Evolutionary conservation across 2,797 vertebrate genomes (phyloP).

Genomic region (Thaleichthys pacificus): DNA sequence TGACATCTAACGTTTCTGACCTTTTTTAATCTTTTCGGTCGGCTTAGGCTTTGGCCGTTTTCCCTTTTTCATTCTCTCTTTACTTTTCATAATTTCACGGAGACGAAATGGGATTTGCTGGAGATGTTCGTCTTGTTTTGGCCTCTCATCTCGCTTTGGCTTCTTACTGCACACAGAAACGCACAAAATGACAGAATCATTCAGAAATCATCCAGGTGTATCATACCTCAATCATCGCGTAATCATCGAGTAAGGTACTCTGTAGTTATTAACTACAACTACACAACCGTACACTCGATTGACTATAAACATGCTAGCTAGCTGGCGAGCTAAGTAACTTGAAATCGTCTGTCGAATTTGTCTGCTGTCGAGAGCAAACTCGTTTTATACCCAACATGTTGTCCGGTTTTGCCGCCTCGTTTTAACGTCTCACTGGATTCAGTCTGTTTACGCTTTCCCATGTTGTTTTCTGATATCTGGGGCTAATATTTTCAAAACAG

Average conservation of each 20-base stretch:
- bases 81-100: conserved; percentile 88
- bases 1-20: conserved; percentile 35
- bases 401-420: conserved; percentile 27
- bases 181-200: background rate
- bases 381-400: conserved; percentile 48
- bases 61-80: conserved; percentile 76
- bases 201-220: background rate
- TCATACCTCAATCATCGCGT: background rate
- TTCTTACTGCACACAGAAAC: conserved; percentile 57
- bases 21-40: conserved; percentile 58
- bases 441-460: conserved; percentile 64
- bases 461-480: conserved; percentile 21
- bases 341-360: no score
- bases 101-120: conserved; percentile 88
- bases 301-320: background rate
- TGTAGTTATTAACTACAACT: background rate
- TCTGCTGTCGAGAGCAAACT: background rate
- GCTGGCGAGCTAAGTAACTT: background rate
- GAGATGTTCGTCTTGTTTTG: conserved; percentile 76
- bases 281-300: no score
- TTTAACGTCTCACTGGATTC: conserved; percentile 20
- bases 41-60: background rate
- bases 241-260: no score
- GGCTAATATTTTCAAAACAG: conserved; percentile 23
- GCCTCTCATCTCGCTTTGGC: conserved; percentile 69